These are phyloP conservation scores for Ochlodes sylvanus DNA, from an alignment of 2,888 invertebrate species.

Conservation along the genomic window DNA sequence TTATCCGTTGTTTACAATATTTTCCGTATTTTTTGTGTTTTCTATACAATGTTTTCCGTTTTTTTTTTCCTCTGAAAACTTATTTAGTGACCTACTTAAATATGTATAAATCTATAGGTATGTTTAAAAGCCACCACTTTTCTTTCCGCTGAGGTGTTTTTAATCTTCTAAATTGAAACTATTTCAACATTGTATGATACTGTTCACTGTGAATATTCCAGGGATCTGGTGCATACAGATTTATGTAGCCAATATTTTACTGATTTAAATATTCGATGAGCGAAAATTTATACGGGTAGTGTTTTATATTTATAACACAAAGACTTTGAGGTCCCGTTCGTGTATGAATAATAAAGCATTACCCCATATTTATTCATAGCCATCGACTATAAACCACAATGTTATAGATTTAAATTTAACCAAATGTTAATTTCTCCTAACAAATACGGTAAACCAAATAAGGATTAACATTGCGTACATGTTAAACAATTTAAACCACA, in stretches of 20 bases:
- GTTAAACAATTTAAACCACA: not conserved
- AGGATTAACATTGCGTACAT: not conserved
- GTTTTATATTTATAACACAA: conserved; percentile 13
- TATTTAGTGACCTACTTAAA: no score
- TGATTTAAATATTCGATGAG: conserved; percentile 24
- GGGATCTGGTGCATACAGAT: conserved; percentile 18
- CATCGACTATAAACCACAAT: conserved; percentile 11
- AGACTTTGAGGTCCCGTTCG: conserved; percentile 8
- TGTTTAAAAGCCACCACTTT: not conserved
- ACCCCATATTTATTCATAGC: conserved; percentile 7
- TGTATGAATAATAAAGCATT: conserved; percentile 8
- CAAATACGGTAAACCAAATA: conserved; percentile 2
- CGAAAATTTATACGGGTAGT: conserved; percentile 16
- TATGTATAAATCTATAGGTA: no score
- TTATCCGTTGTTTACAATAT: no score
- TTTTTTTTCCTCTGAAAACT: no score
- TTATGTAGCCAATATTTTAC: conserved; percentile 21
- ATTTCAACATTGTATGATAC: conserved; percentile 26
- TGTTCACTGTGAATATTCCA: conserved; percentile 19
- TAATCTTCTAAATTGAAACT: conserved; percentile 31
- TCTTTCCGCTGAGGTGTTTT: conserved; percentile 21
- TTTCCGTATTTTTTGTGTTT: no score
- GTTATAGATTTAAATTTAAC: conserved; percentile 1
- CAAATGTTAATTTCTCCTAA: conserved; percentile 8
- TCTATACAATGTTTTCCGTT: no score